Percentiles rank a stretch among this genome's conserved stretches.
These are phyloP conservation scores for Hippocampus guttulatus DNA, from an alignment of 2,113 vertebrate genomes.

Conservation along the genomic window DNA sequence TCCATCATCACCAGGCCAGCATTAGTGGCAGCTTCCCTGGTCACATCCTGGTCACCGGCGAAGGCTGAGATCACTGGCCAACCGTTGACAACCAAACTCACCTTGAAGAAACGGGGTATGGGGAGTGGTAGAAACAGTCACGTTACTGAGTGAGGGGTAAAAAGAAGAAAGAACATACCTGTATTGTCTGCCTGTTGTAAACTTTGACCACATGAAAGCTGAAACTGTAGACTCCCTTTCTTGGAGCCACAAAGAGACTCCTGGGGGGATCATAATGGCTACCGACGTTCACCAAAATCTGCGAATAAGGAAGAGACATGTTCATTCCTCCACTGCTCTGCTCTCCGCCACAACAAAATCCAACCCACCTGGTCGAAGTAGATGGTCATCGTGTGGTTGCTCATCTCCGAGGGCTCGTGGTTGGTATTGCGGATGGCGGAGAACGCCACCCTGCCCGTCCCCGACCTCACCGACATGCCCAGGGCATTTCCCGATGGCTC, in stretches of 20 bases:
- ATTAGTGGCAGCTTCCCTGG: slow-evolving; percentile 82
- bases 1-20: slow-evolving; percentile 81
- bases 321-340: neutral
- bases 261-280: slow-evolving; percentile 79
- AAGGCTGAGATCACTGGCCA: slow-evolving; percentile 85
- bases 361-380: slow-evolving; percentile 75
- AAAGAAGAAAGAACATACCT: slow-evolving; percentile 58
- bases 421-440: slow-evolving; percentile 75
- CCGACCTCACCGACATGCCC: slow-evolving; percentile 75
- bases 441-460: slow-evolving; percentile 70
- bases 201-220: slow-evolving; percentile 86
- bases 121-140: neutral
- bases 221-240: slow-evolving; percentile 85
- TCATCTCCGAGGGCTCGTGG: slow-evolving; percentile 77
- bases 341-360: neutral
- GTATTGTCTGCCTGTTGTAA: slow-evolving; percentile 85
- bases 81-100: slow-evolving; percentile 79
- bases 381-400: slow-evolving; percentile 78
- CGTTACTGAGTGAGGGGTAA: neutral
- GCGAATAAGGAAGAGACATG: neutral
- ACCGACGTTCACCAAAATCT: slow-evolving; percentile 83
- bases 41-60: slow-evolving; percentile 84
- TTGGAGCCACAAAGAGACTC: slow-evolving; percentile 80
- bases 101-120: slow-evolving; percentile 52
- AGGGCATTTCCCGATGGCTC: slow-evolving; percentile 71